A percentile compares a stretch with the other conserved stretches of the same genome.
Evolutionary conservation across 2,113 vertebrate species (phyloP).

Genomic region (Pseudorectes ferrugineus): DNA sequence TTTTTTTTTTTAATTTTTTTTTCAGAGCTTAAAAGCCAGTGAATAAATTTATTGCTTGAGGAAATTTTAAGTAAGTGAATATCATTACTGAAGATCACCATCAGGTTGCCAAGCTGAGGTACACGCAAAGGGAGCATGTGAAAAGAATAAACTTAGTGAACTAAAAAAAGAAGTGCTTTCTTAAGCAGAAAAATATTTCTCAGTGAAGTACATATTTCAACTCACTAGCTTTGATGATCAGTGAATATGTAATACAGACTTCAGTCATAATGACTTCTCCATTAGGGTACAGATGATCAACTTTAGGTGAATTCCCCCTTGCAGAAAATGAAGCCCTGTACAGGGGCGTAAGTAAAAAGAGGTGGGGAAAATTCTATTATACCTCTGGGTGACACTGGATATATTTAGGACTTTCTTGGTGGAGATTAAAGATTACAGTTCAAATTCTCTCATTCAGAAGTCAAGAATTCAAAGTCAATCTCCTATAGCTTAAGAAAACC

Average conservation of each 20-base stretch:
- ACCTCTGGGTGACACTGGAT: not conserved
- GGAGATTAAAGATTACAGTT: not conserved
- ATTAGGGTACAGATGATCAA: not conserved
- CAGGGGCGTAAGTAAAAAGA: not conserved
- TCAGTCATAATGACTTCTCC: not conserved
- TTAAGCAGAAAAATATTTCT: slow-evolving; percentile 6
- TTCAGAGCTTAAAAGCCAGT: not conserved
- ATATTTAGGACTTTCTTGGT: not conserved
- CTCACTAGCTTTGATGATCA: not conserved
- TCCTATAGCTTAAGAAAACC: not conserved
- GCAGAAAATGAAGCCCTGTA: not conserved
- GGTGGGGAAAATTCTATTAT: not conserved
- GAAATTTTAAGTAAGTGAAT: not conserved
- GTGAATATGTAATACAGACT: not conserved
- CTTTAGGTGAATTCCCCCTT: not conserved
- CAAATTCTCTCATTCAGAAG: not conserved
- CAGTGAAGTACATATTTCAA: not conserved
- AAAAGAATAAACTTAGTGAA: not conserved
- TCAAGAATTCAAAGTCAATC: not conserved
- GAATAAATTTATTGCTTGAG: slow-evolving; percentile 6
- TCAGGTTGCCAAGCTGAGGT: not conserved
- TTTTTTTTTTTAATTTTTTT: not conserved
- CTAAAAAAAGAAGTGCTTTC: not conserved
- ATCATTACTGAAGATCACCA: not conserved
- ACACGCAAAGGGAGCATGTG: not conserved